These are phyloP conservation scores for Halcyon badia DNA, from an alignment of 2,797 vertebrate species.

Conservation along the genomic window DNA sequence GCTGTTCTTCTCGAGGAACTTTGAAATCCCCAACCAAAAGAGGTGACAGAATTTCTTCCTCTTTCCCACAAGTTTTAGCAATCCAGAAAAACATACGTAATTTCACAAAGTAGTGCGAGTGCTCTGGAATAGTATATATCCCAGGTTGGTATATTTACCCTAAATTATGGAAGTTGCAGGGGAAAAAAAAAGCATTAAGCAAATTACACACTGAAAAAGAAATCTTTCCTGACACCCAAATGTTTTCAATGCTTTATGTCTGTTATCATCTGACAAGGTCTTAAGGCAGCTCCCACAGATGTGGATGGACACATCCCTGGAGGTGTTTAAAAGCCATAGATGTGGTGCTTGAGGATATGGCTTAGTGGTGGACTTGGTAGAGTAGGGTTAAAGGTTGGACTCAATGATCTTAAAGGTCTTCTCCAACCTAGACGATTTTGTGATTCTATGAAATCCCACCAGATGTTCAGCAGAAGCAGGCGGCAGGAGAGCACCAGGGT, in stretches of 20 bases:
- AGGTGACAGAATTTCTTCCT: neutral
- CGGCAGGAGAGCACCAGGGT: accelerated
- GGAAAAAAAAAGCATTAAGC: neutral
- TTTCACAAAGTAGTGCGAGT: neutral
- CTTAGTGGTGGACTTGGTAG: no score
- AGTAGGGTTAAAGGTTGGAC: no score
- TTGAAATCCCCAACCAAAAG: neutral
- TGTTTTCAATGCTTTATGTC: neutral
- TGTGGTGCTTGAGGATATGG: no score
- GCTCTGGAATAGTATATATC: neutral
- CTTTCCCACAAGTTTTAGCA: neutral
- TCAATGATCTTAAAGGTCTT: no score
- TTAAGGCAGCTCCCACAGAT: neutral
- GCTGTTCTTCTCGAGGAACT: neutral
- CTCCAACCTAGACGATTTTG: no score
- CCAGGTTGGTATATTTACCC: neutral
- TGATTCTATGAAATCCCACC: neutral
- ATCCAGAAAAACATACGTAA: neutral
- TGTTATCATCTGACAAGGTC: neutral
- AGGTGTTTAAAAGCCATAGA: no score
- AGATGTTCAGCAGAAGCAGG: neutral
- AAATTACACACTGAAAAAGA: neutral
- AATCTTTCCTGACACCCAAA: neutral
- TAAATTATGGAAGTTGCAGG: neutral
- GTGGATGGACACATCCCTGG: no score